Conservation (phyloP, 1,140 invertebrate genomes). For the Calliopsis andreniformis region DNA sequence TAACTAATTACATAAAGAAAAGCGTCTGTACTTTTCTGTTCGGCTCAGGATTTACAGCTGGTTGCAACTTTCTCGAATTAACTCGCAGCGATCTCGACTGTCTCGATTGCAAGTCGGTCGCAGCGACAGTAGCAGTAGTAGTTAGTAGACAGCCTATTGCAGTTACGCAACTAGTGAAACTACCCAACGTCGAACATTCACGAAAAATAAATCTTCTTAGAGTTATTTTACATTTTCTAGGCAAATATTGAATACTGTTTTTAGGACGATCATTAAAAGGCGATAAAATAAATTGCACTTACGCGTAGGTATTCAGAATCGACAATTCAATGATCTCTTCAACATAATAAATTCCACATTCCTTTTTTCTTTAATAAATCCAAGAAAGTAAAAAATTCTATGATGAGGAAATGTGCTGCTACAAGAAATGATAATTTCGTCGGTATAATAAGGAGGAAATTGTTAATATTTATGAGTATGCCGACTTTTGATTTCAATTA, state of each 20-base stretch:
- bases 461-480: too few species aligned
- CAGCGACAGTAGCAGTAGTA: slow-evolving; percentile 40
- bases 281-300: not conserved
- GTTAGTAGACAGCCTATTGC: slow-evolving; percentile 47
- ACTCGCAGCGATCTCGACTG: slow-evolving; percentile 36
- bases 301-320: not conserved
- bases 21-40: slow-evolving; percentile 8
- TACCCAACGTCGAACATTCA: slow-evolving; percentile 56
- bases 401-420: too few species aligned
- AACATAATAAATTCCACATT: too few species aligned
- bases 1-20: slow-evolving; percentile 20
- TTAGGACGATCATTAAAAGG: not conserved
- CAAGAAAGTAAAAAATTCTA: too few species aligned
- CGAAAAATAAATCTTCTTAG: slow-evolving; percentile 43
- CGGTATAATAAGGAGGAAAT: too few species aligned
- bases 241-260: not conserved
- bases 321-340: too few species aligned
- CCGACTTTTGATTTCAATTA: too few species aligned
- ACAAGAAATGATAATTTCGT: too few species aligned
- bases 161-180: slow-evolving; percentile 73
- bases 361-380: too few species aligned
- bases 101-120: slow-evolving; percentile 40
- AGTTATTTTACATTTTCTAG: slow-evolving; percentile 3
- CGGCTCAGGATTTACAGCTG: slow-evolving; percentile 19
- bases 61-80: slow-evolving; percentile 47